Conservation (phyloP, 2,797 vertebrate genomes). For the Lithobates sylvaticus region DNA sequence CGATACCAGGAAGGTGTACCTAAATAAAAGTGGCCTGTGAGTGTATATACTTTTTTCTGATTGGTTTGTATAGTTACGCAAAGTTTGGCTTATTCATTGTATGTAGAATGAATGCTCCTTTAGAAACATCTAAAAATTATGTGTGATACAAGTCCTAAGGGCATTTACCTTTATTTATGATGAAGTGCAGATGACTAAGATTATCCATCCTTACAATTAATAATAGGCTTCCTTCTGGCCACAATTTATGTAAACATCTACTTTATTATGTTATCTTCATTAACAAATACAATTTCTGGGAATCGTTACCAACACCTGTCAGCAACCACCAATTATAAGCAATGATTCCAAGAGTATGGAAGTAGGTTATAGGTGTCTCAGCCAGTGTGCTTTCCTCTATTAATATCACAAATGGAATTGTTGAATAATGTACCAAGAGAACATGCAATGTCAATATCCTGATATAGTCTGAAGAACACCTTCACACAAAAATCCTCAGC, state of each 20-base stretch:
- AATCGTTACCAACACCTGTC: slow-evolving; percentile 9
- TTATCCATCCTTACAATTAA: background rate
- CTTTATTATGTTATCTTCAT: background rate
- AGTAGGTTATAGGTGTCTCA: background rate
- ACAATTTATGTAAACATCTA: slow-evolving; percentile 2
- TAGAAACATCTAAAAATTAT: background rate
- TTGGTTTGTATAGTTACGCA: too few species aligned
- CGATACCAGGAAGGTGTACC: too few species aligned
- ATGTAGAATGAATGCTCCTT: background rate
- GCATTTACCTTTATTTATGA: background rate
- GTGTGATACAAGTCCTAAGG: background rate
- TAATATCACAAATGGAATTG: background rate
- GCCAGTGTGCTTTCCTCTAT: background rate
- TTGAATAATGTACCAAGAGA: background rate
- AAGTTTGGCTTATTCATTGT: background rate
- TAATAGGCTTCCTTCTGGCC: background rate
- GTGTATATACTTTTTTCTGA: too few species aligned
- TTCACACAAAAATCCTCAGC: too few species aligned
- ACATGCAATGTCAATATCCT: background rate
- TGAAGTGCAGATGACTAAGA: too few species aligned
- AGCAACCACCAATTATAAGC: slow-evolving; percentile 24
- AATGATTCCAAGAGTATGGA: slow-evolving; percentile 15
- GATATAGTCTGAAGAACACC: background rate
- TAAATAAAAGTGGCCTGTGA: too few species aligned
- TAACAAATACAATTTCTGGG: background rate